A percentile compares a stretch with the other conserved stretches of the same genome.
Evolutionary conservation across 2,113 vertebrate genomes (phyloP).

Genomic region (Silurus glanis): DNA sequence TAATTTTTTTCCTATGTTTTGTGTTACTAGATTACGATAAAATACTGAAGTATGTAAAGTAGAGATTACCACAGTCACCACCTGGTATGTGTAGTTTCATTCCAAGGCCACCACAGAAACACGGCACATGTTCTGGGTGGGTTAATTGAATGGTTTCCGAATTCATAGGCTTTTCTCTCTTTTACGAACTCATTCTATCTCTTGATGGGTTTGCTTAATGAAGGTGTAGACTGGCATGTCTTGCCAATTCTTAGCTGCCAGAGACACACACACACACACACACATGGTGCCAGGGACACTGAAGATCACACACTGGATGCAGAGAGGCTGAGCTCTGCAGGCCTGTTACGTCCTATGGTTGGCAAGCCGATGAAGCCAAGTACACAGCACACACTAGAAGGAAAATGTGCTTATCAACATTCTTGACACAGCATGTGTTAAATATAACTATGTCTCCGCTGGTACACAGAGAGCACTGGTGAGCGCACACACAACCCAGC

Average conservation of each 20-base stretch:
- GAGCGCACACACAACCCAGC: neutral
- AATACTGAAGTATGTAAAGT: neutral
- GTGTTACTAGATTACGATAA: no score
- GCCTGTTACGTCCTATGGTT: constrained; percentile 2
- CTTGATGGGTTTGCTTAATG: constrained; percentile 45
- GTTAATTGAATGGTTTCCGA: constrained; percentile 9
- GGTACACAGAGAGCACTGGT: neutral
- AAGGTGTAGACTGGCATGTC: constrained; percentile 33
- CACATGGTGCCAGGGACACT: constrained; percentile 29
- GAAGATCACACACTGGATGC: constrained; percentile 1
- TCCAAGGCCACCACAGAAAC: neutral
- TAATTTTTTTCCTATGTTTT: no score
- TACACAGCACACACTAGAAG: neutral
- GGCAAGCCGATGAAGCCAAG: neutral
- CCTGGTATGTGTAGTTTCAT: neutral
- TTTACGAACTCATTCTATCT: constrained; percentile 20
- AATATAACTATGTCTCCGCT: constrained; percentile 14
- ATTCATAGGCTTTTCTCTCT: constrained; percentile 16
- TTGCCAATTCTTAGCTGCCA: constrained; percentile 33
- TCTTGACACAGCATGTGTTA: constrained; percentile 25
- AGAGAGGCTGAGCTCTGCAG: constrained; percentile 1
- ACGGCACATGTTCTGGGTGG: neutral
- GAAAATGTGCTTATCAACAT: constrained; percentile 21
- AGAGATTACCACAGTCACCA: neutral
- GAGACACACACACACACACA: constrained; percentile 16